These are phyloP conservation scores for Euproctis similis DNA, from an alignment of 2,888 invertebrate species.

Conservation along the genomic window DNA sequence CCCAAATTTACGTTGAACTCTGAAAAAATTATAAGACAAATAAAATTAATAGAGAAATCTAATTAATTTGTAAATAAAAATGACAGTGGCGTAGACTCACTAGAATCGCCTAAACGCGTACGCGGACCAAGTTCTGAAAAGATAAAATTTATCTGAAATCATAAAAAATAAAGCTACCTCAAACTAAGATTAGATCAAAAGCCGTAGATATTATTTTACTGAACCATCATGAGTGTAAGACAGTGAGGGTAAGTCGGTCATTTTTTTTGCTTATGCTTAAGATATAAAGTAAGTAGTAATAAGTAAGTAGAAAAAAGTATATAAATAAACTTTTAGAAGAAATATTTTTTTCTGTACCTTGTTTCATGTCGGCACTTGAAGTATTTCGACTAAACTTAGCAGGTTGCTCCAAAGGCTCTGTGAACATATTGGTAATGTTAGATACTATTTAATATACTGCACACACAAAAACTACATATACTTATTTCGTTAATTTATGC, in stretches of 20 bases:
- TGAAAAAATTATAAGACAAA: slow-evolving; percentile 25
- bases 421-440: slow-evolving; percentile 18
- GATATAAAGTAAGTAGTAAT: too few species aligned
- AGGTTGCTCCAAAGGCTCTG: slow-evolving; percentile 37
- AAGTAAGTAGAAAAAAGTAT: neutral
- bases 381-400: slow-evolving; percentile 29
- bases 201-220: too few species aligned
- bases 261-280: too few species aligned
- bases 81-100: slow-evolving; percentile 16
- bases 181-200: too few species aligned
- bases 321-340: neutral
- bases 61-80: neutral
- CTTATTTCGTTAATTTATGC: too few species aligned
- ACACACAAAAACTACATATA: too few species aligned
- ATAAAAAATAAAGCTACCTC: too few species aligned
- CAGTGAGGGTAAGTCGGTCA: too few species aligned
- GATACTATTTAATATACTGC: too few species aligned
- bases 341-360: slow-evolving; percentile 16
- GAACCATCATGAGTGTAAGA: too few species aligned
- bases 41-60: too few species aligned
- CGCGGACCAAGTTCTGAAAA: slow-evolving; percentile 19
- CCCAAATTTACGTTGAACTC: slow-evolving; percentile 18
- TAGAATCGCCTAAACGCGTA: slow-evolving; percentile 14
- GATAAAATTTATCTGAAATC: too few species aligned
- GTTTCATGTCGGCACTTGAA: slow-evolving; percentile 12